Evolutionary conservation across 2,888 invertebrate species (phyloP).

Genomic region (Candidula unifasciata): DNA sequence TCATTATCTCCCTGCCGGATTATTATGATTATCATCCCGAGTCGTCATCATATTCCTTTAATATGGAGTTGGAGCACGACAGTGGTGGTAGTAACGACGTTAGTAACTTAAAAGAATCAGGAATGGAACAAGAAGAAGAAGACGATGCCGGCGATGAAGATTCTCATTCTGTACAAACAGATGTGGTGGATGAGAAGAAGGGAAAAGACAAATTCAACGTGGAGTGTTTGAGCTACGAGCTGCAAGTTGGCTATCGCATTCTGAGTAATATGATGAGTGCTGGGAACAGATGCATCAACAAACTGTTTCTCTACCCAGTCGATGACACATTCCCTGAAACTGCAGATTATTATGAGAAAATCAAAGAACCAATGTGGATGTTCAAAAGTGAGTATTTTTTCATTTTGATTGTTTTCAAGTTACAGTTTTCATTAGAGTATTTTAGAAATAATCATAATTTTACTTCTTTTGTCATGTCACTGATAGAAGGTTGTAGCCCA

Average conservation of each 20-base stretch:
- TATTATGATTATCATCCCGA: background rate
- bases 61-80: background rate
- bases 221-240: slow-evolving; percentile 64
- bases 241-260: slow-evolving; percentile 76
- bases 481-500: no score
- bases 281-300: slow-evolving; percentile 76
- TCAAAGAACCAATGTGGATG: slow-evolving; percentile 79
- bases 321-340: slow-evolving; percentile 74
- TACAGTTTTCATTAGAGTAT: no score
- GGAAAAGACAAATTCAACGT: slow-evolving; percentile 45
- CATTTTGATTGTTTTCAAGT: background rate
- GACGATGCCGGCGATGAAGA: background rate
- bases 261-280: slow-evolving; percentile 78
- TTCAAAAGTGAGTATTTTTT: slow-evolving; percentile 76
- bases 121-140: slow-evolving; percentile 30
- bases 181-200: slow-evolving; percentile 42
- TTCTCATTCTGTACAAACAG: slow-evolving; percentile 33
- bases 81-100: background rate
- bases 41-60: background rate
- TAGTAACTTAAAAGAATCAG: background rate
- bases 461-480: no score
- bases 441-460: no score
- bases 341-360: slow-evolving; percentile 78
- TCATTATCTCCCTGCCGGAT: background rate
- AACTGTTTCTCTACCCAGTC: slow-evolving; percentile 78